Evolutionary conservation across 2,888 invertebrate species (phyloP), one percentile per base, ranked within the genome.

Genomic region (Diploptera punctata): DNA sequence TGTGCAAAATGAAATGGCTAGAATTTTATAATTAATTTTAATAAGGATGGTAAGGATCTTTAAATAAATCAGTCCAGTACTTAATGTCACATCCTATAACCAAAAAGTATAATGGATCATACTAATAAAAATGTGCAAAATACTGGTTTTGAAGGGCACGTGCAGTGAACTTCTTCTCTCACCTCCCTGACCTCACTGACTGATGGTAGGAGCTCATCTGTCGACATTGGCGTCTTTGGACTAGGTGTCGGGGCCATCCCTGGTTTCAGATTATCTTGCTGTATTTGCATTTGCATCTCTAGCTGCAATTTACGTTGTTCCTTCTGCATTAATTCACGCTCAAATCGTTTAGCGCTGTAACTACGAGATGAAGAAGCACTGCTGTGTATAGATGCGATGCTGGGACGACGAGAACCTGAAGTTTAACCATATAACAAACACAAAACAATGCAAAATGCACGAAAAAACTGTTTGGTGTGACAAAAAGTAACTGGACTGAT

Each of bases 381-480:
- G 86, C 94, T 94, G 82, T 94, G 94, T 79, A 94, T 87, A 76
- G 94, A 94, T 77, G 91, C 92, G 87, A 94, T 86, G 87, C 94
- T 93, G 85, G 94, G 93, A 86, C 94, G 90, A 87, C 94, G 88
- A 81, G 93, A 93, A 88, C 93, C 94, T 94, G 84, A 18, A 47
- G 52, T 26, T 44, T 21, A 67, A 68, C 16, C 57, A 68, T 5
- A 38, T 21, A 3, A 47, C 49, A 67, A 29, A 47, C 69, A 69
- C 69, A 69, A 26, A 69, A 47, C 62, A 65, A 43, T 44, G 44
- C 44, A 65, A 43, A 47, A 65, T 47, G 26, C 18, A 47, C 47
- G 19, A 18, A 62, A 10, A 29, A 16, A 18, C 43, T 44, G 16
- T 18, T 16, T 33, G 65, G 38, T 65, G 65, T 65, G 65, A 65